Conservation (phyloP, 2,888 invertebrate species). For the Plemyria rubiginata region DNA sequence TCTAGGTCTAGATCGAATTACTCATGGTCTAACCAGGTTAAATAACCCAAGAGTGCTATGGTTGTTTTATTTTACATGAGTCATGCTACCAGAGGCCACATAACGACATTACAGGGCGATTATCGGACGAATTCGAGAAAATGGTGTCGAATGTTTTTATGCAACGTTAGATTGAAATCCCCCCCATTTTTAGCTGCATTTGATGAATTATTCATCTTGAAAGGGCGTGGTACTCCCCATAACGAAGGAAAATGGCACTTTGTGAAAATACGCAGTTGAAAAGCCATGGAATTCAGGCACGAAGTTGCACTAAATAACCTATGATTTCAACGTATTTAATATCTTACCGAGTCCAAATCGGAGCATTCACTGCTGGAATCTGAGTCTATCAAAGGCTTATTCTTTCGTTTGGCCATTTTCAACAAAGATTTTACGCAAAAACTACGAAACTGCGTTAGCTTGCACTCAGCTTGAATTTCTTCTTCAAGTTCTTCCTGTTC, state of each 20-base stretch:
- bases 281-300: constrained; percentile 68
- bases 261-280: constrained; percentile 73
- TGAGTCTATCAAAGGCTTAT: constrained; percentile 92
- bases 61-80: constrained; percentile 41
- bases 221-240: constrained; percentile 4
- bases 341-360: constrained; percentile 93
- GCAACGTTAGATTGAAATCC: constrained; percentile 2
- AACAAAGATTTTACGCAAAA: constrained; percentile 45
- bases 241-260: constrained; percentile 69
- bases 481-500: too few species aligned
- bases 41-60: constrained; percentile 12
- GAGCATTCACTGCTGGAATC: constrained; percentile 93
- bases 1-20: background rate
- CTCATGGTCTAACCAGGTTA: background rate
- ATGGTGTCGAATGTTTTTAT: constrained; percentile 38
- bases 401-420: constrained; percentile 93
- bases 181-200: background rate
- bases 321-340: constrained; percentile 48
- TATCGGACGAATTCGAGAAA: constrained; percentile 49
- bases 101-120: constrained; percentile 33
- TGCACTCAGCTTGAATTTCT: constrained; percentile 42
- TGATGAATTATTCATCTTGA: constrained; percentile 11
- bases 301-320: constrained; percentile 57
- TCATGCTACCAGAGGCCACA: constrained; percentile 42
- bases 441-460: constrained; percentile 53